Conservation (phyloP, 2,797 vertebrate genomes). For the Thripadectes ignobilis region DNA sequence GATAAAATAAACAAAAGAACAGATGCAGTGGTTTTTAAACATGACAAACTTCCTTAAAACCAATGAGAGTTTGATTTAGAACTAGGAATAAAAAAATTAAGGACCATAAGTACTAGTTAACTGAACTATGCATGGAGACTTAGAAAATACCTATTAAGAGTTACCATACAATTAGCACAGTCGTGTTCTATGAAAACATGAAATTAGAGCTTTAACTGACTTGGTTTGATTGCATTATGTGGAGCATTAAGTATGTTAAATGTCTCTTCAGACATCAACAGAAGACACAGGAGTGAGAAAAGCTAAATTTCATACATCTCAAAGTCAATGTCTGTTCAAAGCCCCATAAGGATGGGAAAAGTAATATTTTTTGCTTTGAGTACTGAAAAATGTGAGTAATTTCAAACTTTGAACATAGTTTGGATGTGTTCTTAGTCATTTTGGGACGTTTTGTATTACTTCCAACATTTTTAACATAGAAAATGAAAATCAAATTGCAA, state of each 20-base stretch:
- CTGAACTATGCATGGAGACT: background rate
- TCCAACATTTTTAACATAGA: background rate
- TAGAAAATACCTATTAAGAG: background rate
- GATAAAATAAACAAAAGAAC: background rate
- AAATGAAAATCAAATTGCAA: background rate
- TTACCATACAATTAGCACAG: background rate
- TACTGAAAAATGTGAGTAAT: background rate
- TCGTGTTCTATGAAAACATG: background rate
- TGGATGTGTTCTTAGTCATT: background rate
- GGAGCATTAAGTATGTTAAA: background rate
- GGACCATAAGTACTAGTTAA: background rate
- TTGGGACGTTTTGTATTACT: background rate
- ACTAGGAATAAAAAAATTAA: background rate
- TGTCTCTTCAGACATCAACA: background rate
- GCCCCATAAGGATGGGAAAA: background rate
- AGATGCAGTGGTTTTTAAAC: background rate
- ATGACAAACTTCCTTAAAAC: background rate
- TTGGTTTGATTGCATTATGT: constrained; percentile 3
- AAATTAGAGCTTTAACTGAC: constrained; percentile 1
- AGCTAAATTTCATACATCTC: background rate
- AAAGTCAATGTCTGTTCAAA: constrained; percentile 29
- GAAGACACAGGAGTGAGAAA: constrained; percentile 1
- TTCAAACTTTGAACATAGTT: background rate
- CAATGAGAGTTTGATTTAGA: background rate
- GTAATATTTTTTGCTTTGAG: background rate